A percentile compares a stretch with the other conserved stretches of the same genome.
phyloP scores from a whole-genome alignment of 2,888 invertebrate species.

The Agrotis exclamationis region DNA sequence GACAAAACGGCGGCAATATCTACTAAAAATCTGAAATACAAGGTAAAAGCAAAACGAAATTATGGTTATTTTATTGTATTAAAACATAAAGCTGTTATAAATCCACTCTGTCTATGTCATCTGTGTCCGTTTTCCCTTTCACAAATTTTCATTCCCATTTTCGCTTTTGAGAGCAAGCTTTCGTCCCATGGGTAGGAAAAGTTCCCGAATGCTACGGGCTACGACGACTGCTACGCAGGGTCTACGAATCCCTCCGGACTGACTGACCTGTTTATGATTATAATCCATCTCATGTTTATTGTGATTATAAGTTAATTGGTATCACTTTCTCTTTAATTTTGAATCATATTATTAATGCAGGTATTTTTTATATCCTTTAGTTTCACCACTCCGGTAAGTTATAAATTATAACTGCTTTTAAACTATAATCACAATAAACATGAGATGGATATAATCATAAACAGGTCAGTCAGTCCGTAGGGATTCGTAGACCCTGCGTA shows the following conservation, averaged over 20 bases:
- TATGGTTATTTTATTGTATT: neutral
- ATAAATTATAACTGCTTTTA: neutral
- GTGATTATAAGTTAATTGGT: no score
- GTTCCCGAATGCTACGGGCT: constrained; percentile 12
- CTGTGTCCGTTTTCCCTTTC: neutral
- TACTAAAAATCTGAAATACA: no score
- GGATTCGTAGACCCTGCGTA: constrained; percentile 20
- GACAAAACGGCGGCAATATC: no score
- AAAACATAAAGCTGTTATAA: neutral
- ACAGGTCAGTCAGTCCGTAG: neutral
- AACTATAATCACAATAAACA: neutral
- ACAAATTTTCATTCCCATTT: neutral
- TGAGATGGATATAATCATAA: no score
- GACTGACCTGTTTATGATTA: neutral
- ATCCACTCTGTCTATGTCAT: constrained; percentile 1
- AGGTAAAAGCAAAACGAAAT: no score
- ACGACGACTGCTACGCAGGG: constrained; percentile 12
- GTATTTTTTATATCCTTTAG: neutral
- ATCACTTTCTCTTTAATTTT: neutral
- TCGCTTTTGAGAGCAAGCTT: neutral
- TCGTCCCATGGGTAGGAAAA: neutral
- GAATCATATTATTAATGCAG: neutral
- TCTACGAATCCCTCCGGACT: constrained; percentile 14
- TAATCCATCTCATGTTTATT: constrained; percentile 1
- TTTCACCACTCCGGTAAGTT: neutral